phyloP scores from a whole-genome alignment of 1,140 invertebrate species.

The Campoletis sonorensis region DNA sequence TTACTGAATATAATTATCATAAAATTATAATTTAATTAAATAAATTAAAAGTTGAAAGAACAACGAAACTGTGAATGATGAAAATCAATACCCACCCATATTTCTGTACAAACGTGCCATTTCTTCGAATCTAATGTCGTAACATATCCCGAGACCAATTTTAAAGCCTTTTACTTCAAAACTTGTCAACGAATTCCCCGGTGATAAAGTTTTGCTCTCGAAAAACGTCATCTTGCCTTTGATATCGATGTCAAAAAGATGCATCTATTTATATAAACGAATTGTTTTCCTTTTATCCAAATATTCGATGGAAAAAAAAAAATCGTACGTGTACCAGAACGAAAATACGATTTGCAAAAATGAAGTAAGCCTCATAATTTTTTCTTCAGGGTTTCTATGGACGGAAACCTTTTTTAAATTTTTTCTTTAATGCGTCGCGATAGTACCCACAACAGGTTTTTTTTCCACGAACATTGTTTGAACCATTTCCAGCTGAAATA shows the following conservation, averaged over 20 bases:
- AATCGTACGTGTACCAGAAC: too few species aligned
- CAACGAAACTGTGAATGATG: slow-evolving; percentile 1
- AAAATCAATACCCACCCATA: slow-evolving; percentile 76
- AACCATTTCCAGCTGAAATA: too few species aligned
- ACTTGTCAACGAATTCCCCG: slow-evolving; percentile 86
- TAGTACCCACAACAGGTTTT: too few species aligned
- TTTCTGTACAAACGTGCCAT: slow-evolving; percentile 90
- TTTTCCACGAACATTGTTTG: too few species aligned
- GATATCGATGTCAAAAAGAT: slow-evolving; percentile 97
- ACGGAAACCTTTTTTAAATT: too few species aligned
- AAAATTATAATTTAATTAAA: not conserved
- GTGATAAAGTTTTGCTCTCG: slow-evolving; percentile 89
- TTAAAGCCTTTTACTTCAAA: slow-evolving; percentile 87
- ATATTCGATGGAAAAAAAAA: too few species aligned
- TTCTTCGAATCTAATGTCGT: slow-evolving; percentile 95
- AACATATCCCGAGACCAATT: slow-evolving; percentile 95
- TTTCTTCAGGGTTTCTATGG: too few species aligned
- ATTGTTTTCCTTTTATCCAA: too few species aligned
- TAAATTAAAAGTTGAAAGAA: not conserved
- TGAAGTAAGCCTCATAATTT: too few species aligned
- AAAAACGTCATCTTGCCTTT: slow-evolving; percentile 95
- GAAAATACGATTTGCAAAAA: too few species aligned
- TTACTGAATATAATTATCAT: too few species aligned
- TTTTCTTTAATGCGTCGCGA: too few species aligned
- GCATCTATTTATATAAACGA: slow-evolving; percentile 81